Conservation (phyloP, 2,888 invertebrate species). For the Dicycla oo region DNA sequence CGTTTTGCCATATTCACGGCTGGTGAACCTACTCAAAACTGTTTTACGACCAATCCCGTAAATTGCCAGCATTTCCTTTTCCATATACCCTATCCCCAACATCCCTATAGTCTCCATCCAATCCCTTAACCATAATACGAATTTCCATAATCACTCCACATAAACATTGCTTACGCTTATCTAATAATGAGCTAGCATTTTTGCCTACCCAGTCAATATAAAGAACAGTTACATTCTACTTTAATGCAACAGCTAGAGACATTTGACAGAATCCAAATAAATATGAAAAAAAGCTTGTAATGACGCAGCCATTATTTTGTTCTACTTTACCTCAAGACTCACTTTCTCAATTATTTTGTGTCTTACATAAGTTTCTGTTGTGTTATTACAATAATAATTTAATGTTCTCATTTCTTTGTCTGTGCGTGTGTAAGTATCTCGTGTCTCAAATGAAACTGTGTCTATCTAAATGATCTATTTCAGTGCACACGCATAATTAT, state of each 20-base stretch:
- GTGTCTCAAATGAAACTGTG: constrained; percentile 60
- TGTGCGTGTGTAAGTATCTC: constrained; percentile 55
- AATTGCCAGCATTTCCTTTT: constrained; percentile 7
- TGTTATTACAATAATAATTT: constrained; percentile 44
- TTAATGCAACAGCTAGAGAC: constrained; percentile 27
- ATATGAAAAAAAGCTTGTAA: constrained; percentile 19
- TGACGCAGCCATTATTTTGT: constrained; percentile 40
- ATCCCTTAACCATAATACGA: constrained; percentile 5
- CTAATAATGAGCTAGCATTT: constrained; percentile 20
- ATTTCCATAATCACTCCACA: constrained; percentile 12
- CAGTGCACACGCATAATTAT: constrained; percentile 50
- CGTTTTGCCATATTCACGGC: background rate
- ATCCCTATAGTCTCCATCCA: background rate
- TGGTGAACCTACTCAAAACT: background rate
- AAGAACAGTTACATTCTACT: constrained; percentile 56
- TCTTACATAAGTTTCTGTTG: constrained; percentile 54
- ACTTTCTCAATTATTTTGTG: constrained; percentile 51
- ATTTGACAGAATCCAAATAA: constrained; percentile 47
- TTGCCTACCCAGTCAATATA: constrained; percentile 14
- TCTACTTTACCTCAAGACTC: constrained; percentile 46
- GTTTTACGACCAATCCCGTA: constrained; percentile 6
- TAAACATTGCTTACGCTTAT: constrained; percentile 9
- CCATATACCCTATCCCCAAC: too few species aligned
- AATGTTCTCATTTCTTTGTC: constrained; percentile 46
- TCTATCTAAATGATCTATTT: constrained; percentile 58